phyloP scores from a whole-genome alignment of 2,888 invertebrate genomes.

The Lysandra coridon region DNA sequence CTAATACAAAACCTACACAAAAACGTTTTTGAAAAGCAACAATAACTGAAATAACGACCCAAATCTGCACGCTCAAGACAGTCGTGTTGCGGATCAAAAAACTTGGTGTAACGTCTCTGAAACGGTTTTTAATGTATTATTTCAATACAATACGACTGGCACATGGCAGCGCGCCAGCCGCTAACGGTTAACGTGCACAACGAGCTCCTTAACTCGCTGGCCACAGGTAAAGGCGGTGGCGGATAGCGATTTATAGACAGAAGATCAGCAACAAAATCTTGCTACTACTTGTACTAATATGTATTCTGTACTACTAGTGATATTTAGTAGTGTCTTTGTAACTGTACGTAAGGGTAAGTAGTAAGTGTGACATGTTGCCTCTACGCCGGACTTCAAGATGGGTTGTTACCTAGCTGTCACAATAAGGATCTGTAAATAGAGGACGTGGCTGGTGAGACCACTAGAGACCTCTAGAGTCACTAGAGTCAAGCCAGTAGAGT shows the following conservation, averaged over 20 bases:
- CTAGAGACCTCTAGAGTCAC: too few species aligned
- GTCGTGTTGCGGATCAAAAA: conserved; percentile 51
- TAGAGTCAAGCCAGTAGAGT: too few species aligned
- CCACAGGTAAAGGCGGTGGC: neutral
- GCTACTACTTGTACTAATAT: too few species aligned
- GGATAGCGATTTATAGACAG: neutral
- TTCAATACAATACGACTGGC: conserved; percentile 65
- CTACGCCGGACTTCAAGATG: too few species aligned
- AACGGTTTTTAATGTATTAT: conserved; percentile 75
- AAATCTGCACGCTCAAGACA: conserved; percentile 56
- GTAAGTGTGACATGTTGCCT: too few species aligned
- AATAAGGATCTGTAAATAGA: too few species aligned
- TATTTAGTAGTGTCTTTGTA: too few species aligned
- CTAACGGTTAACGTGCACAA: conserved; percentile 70
- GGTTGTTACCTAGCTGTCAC: too few species aligned
- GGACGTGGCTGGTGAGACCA: too few species aligned
- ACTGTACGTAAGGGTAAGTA: too few species aligned
- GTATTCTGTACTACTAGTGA: too few species aligned
- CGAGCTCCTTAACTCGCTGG: conserved; percentile 54
- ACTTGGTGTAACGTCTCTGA: conserved; percentile 61
- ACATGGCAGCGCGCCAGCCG: conserved; percentile 67
- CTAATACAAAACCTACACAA: neutral
- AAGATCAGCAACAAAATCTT: too few species aligned
- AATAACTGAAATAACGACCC: conserved; percentile 51
- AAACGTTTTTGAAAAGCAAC: conserved; percentile 5